Evolutionary conservation across 2,888 invertebrate genomes (phyloP), one percentile per base, ranked within the genome.

Genomic region (Plebejus melissa): DNA sequence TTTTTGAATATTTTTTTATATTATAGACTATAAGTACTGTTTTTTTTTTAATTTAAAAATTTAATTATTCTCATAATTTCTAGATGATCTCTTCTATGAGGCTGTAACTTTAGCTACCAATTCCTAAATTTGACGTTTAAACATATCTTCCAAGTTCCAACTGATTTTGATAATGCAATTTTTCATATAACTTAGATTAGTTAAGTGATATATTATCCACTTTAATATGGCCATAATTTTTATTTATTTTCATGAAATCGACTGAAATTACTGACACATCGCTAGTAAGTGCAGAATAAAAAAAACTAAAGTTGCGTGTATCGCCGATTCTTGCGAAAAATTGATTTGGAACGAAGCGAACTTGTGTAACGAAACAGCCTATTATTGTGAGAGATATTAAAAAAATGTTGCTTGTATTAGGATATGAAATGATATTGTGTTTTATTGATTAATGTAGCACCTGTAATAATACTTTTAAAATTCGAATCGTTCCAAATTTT

Each of bases 81-180:
- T 57, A 76, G 75, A 32, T 74, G 78, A 79, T 79, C 78, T 79
- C 78, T 74, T 69, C 32, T 65, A 70, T 69, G 78, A 77, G 76
- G 78, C 78, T 78, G 76, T 54, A 77, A 75, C 58, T 60, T 60
- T 74, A 76, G 76, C 78, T 77, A 78, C 78, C 79, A 79, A 79
- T 78, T 78, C 75, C 76, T 75, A 75, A 77, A 58, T 75, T 65
- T 69, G 78, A 79, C 79, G 76, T 76, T 74, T 13, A 60, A 77
- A 76, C 76, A 77, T 78, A 78, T 79, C 79, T 79, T 79, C 78
- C 78, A 38, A 65, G 32, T 65, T 65, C 13, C 65, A 65, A 65
- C 11, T 36, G 32, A 65, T 65, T 60, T 65, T 65, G 11, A 65
- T 65, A 65, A 36, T 22, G 22, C 65, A 16, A 36, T 65, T 7